Percentiles rank a stretch among this genome's conserved stretches.
Evolutionary conservation across 2,888 invertebrate genomes (phyloP).

Genomic region (Metacarcinus magister): DNA sequence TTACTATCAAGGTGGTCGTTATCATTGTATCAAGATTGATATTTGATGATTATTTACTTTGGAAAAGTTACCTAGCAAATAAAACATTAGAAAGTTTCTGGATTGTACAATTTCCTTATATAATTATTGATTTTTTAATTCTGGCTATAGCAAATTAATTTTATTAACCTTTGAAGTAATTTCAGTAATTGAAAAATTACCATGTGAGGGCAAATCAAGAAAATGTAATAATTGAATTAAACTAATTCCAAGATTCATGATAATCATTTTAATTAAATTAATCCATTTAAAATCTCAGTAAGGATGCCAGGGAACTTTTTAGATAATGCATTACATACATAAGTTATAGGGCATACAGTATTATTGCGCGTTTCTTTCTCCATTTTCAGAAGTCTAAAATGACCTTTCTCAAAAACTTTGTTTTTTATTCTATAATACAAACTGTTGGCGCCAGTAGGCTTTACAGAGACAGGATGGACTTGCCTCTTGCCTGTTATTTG

Average conservation of each 20-base stretch:
- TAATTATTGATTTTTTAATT: background rate
- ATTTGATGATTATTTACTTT: too few species aligned
- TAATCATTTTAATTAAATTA: slow-evolving; percentile 44
- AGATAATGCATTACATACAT: too few species aligned
- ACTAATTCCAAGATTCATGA: background rate
- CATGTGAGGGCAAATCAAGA: slow-evolving; percentile 17
- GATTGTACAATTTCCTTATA: too few species aligned
- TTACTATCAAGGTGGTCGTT: slow-evolving; percentile 14
- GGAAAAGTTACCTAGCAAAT: too few species aligned
- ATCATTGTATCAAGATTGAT: too few species aligned
- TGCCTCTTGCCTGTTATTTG: too few species aligned
- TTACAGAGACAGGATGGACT: too few species aligned
- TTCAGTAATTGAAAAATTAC: background rate
- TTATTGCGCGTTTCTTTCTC: background rate
- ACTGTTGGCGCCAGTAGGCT: too few species aligned
- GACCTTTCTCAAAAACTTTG: background rate
- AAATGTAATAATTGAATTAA: slow-evolving; percentile 10
- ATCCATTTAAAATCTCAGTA: slow-evolving; percentile 50
- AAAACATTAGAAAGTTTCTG: too few species aligned
- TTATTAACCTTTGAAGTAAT: slow-evolving; percentile 47
- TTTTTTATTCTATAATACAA: too few species aligned
- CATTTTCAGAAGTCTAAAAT: slow-evolving; percentile 10
- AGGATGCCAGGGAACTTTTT: background rate
- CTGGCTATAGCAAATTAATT: background rate
- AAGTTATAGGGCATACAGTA: slow-evolving; percentile 40